Evolutionary conservation across 1,140 invertebrate genomes (phyloP).

Genomic region (Achatina immaculata): DNA sequence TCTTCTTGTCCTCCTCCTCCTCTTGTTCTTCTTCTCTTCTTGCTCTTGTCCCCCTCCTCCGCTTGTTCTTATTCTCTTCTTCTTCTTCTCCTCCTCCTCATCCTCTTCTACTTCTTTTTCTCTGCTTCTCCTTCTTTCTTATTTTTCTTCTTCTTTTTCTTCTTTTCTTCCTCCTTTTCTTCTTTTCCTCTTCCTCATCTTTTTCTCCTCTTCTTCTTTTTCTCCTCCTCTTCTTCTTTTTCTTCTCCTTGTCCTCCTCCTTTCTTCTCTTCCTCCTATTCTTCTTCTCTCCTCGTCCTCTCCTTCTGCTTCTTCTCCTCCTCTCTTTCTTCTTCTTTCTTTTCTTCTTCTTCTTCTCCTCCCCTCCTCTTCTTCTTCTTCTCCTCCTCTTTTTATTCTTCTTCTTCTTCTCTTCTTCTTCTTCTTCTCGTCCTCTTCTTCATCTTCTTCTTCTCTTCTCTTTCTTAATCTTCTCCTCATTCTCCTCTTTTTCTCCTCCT

Average conservation of each 20-base stretch:
- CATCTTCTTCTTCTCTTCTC: background rate
- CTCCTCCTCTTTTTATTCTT: too few relatives aligned
- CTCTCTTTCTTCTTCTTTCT: constrained; percentile 16
- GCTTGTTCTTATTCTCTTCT: background rate
- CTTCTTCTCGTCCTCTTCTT: background rate
- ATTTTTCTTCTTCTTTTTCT: background rate
- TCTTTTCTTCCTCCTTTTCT: background rate
- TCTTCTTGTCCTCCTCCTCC: too few relatives aligned
- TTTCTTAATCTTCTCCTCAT: too few relatives aligned
- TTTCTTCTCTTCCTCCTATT: too few relatives aligned
- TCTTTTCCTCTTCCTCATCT: background rate
- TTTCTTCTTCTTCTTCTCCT: too few relatives aligned
- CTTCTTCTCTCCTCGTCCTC: too few relatives aligned
- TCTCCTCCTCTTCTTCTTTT: too few relatives aligned
- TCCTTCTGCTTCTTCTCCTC: background rate
- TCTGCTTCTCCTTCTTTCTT: background rate
- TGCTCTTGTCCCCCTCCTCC: background rate
- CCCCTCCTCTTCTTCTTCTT: background rate
- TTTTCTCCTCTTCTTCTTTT: too few relatives aligned
- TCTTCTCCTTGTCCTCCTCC: too few relatives aligned
- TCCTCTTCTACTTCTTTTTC: background rate
- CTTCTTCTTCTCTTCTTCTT: background rate
- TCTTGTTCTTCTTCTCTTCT: too few relatives aligned
- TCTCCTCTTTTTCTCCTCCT: too few relatives aligned
- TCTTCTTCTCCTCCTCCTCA: background rate